Percentiles rank a stretch among this genome's conserved stretches.
Conservation (phyloP, 1,140 invertebrate genomes). For the Megalonaias nervosa region DNA sequence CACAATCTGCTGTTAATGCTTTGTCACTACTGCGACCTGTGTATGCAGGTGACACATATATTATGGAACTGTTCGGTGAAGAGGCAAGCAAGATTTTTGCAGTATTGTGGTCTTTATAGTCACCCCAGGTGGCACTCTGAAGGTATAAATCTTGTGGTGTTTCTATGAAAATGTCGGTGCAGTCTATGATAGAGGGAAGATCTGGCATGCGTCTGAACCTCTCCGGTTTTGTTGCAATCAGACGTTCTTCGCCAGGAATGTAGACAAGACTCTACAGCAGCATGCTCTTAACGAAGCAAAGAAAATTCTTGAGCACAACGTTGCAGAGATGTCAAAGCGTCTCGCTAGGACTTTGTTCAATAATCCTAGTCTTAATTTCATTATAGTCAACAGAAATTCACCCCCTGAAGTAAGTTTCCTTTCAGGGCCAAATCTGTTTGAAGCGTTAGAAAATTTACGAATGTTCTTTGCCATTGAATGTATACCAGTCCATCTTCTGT, state of each 20-base stretch:
- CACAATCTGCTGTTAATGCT: constrained; percentile 23
- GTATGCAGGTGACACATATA: background rate
- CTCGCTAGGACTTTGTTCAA: background rate
- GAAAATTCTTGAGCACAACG: background rate
- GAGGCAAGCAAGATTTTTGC: constrained; percentile 1
- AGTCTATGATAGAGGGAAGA: constrained; percentile 5
- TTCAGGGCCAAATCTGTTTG: background rate
- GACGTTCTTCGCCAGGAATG: background rate
- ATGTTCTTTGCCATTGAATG: background rate
- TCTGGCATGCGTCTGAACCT: background rate
- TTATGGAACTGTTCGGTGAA: constrained; percentile 3
- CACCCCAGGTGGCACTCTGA: constrained; percentile 11
- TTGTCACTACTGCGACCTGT: constrained; percentile 7
- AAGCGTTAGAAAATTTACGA: background rate
- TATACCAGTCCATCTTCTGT: constrained; percentile 16
- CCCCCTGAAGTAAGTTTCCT: constrained; percentile 4
- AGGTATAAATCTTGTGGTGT: constrained; percentile 4
- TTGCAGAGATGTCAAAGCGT: background rate
- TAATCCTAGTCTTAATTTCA: constrained; percentile 4
- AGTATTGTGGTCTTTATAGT: constrained; percentile 24
- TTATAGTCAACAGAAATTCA: constrained; percentile 9
- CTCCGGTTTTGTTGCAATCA: constrained; percentile 17
- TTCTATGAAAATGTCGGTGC: background rate
- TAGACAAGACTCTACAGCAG: background rate
- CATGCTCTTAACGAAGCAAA: constrained; percentile 6